phyloP scores from a whole-genome alignment of 2,888 invertebrate species.

The Drosophila vallismaia region DNA sequence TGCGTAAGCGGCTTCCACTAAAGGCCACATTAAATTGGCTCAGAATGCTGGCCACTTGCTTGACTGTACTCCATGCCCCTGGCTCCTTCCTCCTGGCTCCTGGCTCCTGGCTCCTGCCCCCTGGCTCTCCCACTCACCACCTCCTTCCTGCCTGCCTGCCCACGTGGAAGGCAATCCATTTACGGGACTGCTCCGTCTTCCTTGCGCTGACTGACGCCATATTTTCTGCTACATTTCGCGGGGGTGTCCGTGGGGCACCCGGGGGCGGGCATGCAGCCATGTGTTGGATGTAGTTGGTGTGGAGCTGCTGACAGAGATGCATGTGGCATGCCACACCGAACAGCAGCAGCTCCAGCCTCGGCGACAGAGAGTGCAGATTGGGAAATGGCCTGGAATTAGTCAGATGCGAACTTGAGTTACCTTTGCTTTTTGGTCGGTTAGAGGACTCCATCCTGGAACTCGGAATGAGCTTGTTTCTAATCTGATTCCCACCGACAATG shows the following conservation, averaged over 20 bases:
- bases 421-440: slow-evolving; percentile 43
- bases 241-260: background rate
- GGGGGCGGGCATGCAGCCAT: background rate
- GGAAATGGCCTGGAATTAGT: slow-evolving; percentile 44
- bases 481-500: slow-evolving; percentile 37
- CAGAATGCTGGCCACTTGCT: slow-evolving; percentile 19
- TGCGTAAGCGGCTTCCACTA: slow-evolving; percentile 37
- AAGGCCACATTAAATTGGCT: slow-evolving; percentile 17
- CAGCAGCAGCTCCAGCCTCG: background rate
- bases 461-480: slow-evolving; percentile 23
- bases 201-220: slow-evolving; percentile 52
- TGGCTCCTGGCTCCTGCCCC: background rate
- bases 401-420: slow-evolving; percentile 34
- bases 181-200: slow-evolving; percentile 14
- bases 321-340: slow-evolving; percentile 30
- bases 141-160: slow-evolving; percentile 9
- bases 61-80: background rate
- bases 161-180: slow-evolving; percentile 28
- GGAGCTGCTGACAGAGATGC: slow-evolving; percentile 33
- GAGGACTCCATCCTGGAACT: slow-evolving; percentile 17
- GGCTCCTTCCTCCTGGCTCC: background rate
- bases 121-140: background rate
- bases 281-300: slow-evolving; percentile 4
- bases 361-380: slow-evolving; percentile 22
- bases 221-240: slow-evolving; percentile 51